Conservation (phyloP, 1,140 invertebrate genomes). For the Pomacea maculata region DNA sequence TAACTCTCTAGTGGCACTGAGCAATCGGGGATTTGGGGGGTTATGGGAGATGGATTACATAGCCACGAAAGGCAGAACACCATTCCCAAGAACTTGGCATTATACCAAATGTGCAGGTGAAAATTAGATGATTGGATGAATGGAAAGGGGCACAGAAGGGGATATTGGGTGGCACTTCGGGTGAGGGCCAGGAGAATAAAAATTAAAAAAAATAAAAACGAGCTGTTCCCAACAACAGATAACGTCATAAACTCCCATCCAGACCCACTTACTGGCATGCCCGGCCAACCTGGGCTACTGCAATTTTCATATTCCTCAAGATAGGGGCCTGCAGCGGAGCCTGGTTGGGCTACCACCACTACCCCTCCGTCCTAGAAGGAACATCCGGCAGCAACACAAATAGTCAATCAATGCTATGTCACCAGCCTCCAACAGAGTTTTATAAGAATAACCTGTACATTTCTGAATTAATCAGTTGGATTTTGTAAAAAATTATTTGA, state of each 20-base stretch:
- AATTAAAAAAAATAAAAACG: conserved; percentile 21
- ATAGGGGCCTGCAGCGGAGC: conserved; percentile 81
- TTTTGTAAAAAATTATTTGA: no score
- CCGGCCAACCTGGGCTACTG: conserved; percentile 72
- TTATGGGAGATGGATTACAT: background rate
- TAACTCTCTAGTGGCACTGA: background rate
- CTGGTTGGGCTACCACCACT: conserved; percentile 77
- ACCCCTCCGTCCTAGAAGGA: conserved; percentile 27
- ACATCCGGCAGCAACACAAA: background rate
- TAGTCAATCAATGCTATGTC: no score
- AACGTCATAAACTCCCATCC: conserved; percentile 1
- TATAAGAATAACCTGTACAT: no score
- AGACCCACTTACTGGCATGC: conserved; percentile 82
- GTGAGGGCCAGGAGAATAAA: conserved; percentile 7
- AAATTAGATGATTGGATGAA: no score
- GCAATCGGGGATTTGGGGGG: background rate
- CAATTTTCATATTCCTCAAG: conserved; percentile 83
- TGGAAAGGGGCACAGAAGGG: background rate
- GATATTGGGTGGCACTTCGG: background rate
- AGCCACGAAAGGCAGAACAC: conserved; percentile 16
- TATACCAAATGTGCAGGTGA: no score
- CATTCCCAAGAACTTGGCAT: conserved; percentile 14
- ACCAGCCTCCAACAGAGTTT: no score
- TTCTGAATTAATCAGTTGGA: no score
- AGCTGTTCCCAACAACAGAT: conserved; percentile 21